Evolutionary conservation across 2,797 vertebrate genomes (phyloP), one percentile per base, ranked within the genome.

Genomic region (Micromesistius poutassou): DNA sequence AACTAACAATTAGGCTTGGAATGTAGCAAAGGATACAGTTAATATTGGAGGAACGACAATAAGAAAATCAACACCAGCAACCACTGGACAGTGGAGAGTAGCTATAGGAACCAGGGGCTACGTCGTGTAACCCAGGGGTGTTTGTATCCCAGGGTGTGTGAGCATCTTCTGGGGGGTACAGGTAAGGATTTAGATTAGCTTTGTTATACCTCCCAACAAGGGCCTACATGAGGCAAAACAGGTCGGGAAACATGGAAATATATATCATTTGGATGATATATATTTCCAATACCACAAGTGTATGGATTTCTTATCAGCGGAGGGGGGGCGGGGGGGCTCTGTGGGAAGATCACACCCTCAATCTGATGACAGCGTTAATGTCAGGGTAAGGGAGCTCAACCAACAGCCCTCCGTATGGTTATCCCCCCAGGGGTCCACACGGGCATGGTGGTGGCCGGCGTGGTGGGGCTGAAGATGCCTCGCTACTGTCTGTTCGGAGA

Each of bases 401-500:
- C n/a, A 28, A 28, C 62, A 28, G 6, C 28, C n/a, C 55, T 62
- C 22, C 25, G 13, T 28, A 28, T 1, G 31, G 30, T 16, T 5
- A 55, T 30, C 16, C 68, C 30, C 30, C 22, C 77, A 94, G 91
- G 92, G 72, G 89, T 94, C 71, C 92, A 94, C 89, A 94, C 91
- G 2, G 93, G 93, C 6, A 93, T 94, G 94, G 93, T 94, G 87
- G 92, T 95, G 62, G 93, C 92, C 0, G 92, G 92, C 0, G 93
- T 92, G 71, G 94, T 91, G 68, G 93, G 93, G 1, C 88, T 94
- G 77, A 94, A 94, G 84, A 95, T 94, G 94, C 93, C 94, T 46
- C 92, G 93, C 36, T 94, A 94, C 85, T 95, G 93, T 75, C 82
- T 94, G 78, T 93, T 90, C 55, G 93, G 93, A 0, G 93, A 95